phyloP scores from a whole-genome alignment of 1,140 invertebrate species.

The Portunus trituberculatus region DNA sequence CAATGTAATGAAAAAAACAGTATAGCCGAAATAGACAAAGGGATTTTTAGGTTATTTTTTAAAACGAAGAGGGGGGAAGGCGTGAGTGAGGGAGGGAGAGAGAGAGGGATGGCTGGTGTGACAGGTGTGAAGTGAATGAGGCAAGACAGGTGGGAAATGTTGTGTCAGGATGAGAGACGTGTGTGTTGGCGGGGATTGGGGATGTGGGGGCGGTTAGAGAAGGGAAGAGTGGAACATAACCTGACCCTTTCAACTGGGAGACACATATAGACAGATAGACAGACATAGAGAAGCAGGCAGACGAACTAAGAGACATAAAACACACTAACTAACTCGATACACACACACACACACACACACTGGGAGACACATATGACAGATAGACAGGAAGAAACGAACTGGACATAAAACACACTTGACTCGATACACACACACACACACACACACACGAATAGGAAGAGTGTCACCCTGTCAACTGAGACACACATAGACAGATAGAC shows the following conservation, averaged over 20 bases:
- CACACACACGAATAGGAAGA: too few relatives aligned
- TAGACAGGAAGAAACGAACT: too few relatives aligned
- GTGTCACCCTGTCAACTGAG: too few relatives aligned
- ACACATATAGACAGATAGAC: background rate
- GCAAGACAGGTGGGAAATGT: background rate
- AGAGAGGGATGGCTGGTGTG: background rate
- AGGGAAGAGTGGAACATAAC: too few relatives aligned
- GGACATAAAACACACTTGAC: too few relatives aligned
- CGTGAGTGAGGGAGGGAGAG: background rate
- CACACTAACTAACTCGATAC: background rate
- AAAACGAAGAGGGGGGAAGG: background rate
- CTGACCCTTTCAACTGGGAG: too few relatives aligned
- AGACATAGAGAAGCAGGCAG: background rate
- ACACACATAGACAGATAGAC: too few relatives aligned
- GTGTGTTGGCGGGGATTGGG: background rate
- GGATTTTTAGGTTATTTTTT: background rate
- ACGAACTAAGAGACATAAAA: too few relatives aligned
- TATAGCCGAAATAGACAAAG: background rate
- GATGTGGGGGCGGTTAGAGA: too few relatives aligned
- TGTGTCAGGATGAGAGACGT: slow-evolving; percentile 9
- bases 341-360: slow-evolving; percentile 11
- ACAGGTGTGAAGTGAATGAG: background rate
- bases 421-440: background rate
- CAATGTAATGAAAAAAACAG: background rate
- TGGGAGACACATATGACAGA: too few relatives aligned